Conservation (phyloP, 2,888 invertebrate species). For the Argyresthia albistria region DNA sequence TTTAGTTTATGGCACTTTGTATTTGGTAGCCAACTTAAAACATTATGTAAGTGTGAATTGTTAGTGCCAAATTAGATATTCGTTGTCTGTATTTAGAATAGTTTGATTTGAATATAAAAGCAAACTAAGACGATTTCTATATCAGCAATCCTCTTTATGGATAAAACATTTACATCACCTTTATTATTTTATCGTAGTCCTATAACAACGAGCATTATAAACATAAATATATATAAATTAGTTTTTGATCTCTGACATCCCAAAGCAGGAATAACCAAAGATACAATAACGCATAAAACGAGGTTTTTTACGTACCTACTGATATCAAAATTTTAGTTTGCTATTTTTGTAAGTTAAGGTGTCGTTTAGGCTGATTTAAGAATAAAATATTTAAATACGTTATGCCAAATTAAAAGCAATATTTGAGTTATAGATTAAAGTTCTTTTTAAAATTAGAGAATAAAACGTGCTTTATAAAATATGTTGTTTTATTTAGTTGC, state of each 20-base stretch:
- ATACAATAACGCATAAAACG: no score
- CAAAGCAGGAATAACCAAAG: no score
- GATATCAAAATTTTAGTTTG: no score
- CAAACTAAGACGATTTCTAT: no score
- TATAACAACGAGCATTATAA: neutral
- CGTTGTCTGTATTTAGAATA: neutral
- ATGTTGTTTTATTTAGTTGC: neutral
- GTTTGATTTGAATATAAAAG: neutral
- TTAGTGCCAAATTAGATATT: constrained; percentile 31
- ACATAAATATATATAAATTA: neutral
- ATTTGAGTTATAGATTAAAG: neutral
- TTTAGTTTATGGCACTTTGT: no score
- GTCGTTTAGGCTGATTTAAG: no score
- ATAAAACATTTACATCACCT: neutral
- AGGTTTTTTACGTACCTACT: no score
- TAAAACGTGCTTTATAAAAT: neutral
- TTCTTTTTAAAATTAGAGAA: neutral
- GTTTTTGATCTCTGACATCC: no score
- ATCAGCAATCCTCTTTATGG: no score
- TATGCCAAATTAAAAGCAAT: neutral
- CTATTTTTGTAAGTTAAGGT: no score
- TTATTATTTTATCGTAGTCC: neutral
- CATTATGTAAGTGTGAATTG: constrained; percentile 27
- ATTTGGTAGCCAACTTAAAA: no score
- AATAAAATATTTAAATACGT: no score